phyloP scores from a whole-genome alignment of 1,140 invertebrate genomes.

The Danaus plexippus region DNA sequence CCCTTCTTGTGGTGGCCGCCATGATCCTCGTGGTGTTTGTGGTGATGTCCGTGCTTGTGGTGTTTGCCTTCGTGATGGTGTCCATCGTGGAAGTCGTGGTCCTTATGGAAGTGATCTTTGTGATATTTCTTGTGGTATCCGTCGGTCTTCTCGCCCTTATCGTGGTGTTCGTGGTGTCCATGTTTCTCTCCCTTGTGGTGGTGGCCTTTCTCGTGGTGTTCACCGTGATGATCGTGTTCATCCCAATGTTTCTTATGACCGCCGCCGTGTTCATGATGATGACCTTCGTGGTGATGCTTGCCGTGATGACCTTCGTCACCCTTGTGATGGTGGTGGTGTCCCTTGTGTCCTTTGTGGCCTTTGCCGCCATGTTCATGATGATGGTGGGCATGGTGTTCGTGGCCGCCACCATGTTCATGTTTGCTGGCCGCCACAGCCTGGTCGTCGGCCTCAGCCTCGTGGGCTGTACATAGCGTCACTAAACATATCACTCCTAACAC shows the following conservation, averaged over 20 bases:
- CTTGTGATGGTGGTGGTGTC: conserved; percentile 61
- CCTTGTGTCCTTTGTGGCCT: conserved; percentile 70
- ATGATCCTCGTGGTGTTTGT: conserved; percentile 72
- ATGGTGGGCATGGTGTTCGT: conserved; percentile 70
- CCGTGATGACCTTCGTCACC: conserved; percentile 72
- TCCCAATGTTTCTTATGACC: conserved; percentile 47
- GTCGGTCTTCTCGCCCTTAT: conserved; percentile 75
- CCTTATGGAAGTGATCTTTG: conserved; percentile 79
- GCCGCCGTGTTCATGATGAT: conserved; percentile 73
- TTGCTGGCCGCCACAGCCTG: conserved; percentile 68
- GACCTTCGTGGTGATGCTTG: conserved; percentile 69
- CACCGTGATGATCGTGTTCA: conserved; percentile 76
- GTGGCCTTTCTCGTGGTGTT: conserved; percentile 77
- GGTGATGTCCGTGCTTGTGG: conserved; percentile 51
- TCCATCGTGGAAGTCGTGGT: conserved; percentile 78
- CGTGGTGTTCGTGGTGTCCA: conserved; percentile 74
- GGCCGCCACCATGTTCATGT: conserved; percentile 66
- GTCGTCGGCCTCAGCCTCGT: conserved; percentile 41
- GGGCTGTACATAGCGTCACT: conserved; percentile 37
- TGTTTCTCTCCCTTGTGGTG: conserved; percentile 75
- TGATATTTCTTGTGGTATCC: conserved; percentile 78
- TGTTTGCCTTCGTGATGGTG: conserved; percentile 72
- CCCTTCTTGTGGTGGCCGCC: conserved; percentile 74
- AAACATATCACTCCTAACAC: conserved; percentile 44
- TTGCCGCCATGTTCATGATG: conserved; percentile 71